A percentile compares a stretch with the other conserved stretches of the same genome.
These are phyloP conservation scores for Sebastes elongatus DNA, from an alignment of 2,797 vertebrate genomes.

Conservation along the genomic window DNA sequence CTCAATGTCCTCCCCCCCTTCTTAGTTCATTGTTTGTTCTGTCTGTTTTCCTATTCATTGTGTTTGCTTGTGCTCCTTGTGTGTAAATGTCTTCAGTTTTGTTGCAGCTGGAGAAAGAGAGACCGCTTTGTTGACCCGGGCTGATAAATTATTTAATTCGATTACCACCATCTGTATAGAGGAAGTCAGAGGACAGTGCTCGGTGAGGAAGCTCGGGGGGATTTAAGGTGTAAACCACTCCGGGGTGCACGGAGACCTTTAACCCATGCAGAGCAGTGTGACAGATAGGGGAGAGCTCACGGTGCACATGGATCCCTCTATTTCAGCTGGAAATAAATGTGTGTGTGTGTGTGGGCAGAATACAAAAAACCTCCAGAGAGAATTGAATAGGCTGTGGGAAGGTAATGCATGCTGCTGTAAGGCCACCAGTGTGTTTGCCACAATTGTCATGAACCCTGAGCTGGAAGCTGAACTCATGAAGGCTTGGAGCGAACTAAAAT, in stretches of 20 bases:
- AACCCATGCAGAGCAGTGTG: slow-evolving; percentile 10
- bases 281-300: neutral
- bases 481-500: neutral
- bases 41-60: neutral
- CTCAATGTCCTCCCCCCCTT: neutral
- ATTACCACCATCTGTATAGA: slow-evolving; percentile 26
- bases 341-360: slow-evolving; percentile 8
- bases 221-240: slow-evolving; percentile 11
- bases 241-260: slow-evolving; percentile 15
- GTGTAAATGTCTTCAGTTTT: neutral
- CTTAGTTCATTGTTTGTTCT: neutral
- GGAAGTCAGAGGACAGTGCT: slow-evolving; percentile 23
- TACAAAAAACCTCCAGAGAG: slow-evolving; percentile 22
- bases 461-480: neutral
- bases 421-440: slow-evolving; percentile 5
- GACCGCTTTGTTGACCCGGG: slow-evolving; percentile 12
- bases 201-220: neutral
- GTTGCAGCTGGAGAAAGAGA: neutral
- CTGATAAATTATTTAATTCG: slow-evolving; percentile 54
- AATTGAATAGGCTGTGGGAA: neutral
- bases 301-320: neutral
- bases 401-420: slow-evolving; percentile 7
- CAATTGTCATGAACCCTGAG: slow-evolving; percentile 10
- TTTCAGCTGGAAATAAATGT: neutral
- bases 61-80: slow-evolving; percentile 1